A percentile compares a stretch with the other conserved stretches of the same genome.
Evolutionary conservation across 92 coral and sea anemone genomes (phyloP).

Genomic region (Porites divaricata): DNA sequence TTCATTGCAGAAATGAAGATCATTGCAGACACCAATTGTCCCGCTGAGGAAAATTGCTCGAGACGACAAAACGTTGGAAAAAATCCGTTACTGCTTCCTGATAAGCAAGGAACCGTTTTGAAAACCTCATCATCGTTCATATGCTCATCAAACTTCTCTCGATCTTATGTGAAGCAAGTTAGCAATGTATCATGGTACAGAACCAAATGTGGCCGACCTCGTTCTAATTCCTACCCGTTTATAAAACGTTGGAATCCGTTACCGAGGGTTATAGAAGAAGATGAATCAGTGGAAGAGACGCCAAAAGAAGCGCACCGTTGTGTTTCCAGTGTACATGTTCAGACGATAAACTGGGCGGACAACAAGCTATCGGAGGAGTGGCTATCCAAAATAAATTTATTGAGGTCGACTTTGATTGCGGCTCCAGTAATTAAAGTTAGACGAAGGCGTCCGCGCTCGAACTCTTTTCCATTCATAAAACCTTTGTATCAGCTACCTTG

Average conservation of each 20-base stretch:
- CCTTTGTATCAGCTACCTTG: conserved; percentile 13
- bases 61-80: conserved; percentile 1
- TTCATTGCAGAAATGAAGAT: conserved; percentile 28
- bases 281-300: conserved; percentile 12
- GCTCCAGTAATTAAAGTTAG: not conserved
- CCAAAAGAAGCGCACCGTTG: not conserved
- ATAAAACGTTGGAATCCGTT: conserved; percentile 23
- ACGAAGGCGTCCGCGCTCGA: conserved; percentile 20
- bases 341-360: conserved; percentile 4
- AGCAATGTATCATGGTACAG: conserved; percentile 21
- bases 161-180: conserved; percentile 19
- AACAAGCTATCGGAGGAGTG: conserved; percentile 3
- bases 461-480: conserved; percentile 29
- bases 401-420: conserved; percentile 8
- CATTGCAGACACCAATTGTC: not conserved
- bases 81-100: not conserved
- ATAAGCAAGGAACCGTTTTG: not conserved
- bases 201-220: conserved; percentile 25
- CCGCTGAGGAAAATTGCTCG: conserved; percentile 3
- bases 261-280: conserved; percentile 29
- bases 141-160: conserved; percentile 9
- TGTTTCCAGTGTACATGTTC: not conserved
- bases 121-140: not conserved
- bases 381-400: conserved; percentile 6
- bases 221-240: conserved; percentile 38